phyloP scores from a whole-genome alignment of 2,888 invertebrate species.

The Ochropleura plecta region DNA sequence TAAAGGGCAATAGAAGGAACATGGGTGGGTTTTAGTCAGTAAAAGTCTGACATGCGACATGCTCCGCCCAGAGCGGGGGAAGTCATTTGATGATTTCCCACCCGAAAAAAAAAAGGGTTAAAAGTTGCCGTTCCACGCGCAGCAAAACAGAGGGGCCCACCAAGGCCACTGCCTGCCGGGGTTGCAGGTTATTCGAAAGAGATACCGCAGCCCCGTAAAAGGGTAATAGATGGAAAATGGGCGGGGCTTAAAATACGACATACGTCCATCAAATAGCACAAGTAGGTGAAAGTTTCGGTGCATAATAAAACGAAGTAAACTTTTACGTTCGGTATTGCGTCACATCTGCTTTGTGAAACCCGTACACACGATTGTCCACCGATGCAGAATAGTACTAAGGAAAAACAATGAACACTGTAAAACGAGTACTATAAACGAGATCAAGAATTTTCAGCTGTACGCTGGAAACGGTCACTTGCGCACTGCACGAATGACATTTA shows the following conservation, averaged over 20 bases:
- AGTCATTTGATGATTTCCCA: no score
- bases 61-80: no score
- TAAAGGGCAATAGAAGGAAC: no score
- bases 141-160: no score
- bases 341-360: constrained; percentile 29
- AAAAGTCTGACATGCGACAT: no score
- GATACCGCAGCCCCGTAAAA: no score
- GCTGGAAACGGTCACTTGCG: constrained; percentile 15
- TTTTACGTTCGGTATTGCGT: constrained; percentile 1
- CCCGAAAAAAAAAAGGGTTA: no score
- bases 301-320: constrained; percentile 11
- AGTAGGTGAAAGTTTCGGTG: constrained; percentile 4
- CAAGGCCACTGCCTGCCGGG: no score
- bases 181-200: no score
- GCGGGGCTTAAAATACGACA: background rate
- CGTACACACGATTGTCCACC: constrained; percentile 7
- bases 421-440: constrained; percentile 17
- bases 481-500: constrained; percentile 9
- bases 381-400: background rate
- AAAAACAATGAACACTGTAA: constrained; percentile 48
- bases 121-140: no score
- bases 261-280: constrained; percentile 1
- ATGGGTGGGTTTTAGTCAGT: no score
- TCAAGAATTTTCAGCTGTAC: constrained; percentile 12
- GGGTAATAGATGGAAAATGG: no score